These are phyloP conservation scores for Gallinago undulata DNA, from an alignment of 2,113 vertebrate species.

Conservation along the genomic window DNA sequence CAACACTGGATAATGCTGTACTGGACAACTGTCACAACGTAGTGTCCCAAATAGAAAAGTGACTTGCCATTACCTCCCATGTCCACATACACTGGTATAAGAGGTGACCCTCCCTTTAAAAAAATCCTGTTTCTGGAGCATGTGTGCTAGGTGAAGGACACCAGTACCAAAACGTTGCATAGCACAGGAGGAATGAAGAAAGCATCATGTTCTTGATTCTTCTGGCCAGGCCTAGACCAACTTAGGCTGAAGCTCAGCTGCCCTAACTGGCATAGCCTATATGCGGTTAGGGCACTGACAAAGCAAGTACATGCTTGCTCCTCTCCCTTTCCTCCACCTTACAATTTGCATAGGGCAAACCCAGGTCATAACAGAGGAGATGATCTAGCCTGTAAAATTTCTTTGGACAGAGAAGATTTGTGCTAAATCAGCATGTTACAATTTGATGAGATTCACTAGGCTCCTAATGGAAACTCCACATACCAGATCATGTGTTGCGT, in stretches of 20 bases:
- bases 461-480: background rate
- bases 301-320: background rate
- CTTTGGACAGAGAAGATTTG: background rate
- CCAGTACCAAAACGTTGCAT: background rate
- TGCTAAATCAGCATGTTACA: background rate
- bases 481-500: background rate
- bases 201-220: background rate
- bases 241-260: background rate
- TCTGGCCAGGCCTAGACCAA: background rate
- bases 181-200: background rate
- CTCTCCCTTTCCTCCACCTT: background rate
- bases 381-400: background rate
- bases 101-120: background rate
- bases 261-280: background rate
- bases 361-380: background rate
- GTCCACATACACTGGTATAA: background rate
- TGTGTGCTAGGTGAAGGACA: background rate
- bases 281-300: accelerated
- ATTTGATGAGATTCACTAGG: background rate
- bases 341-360: background rate
- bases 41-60: background rate
- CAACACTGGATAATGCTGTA: background rate
- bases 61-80: background rate
- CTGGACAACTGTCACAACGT: background rate
- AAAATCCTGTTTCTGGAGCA: background rate